phyloP scores from a whole-genome alignment of 1,140 invertebrate species.

The Magallana angulata region DNA sequence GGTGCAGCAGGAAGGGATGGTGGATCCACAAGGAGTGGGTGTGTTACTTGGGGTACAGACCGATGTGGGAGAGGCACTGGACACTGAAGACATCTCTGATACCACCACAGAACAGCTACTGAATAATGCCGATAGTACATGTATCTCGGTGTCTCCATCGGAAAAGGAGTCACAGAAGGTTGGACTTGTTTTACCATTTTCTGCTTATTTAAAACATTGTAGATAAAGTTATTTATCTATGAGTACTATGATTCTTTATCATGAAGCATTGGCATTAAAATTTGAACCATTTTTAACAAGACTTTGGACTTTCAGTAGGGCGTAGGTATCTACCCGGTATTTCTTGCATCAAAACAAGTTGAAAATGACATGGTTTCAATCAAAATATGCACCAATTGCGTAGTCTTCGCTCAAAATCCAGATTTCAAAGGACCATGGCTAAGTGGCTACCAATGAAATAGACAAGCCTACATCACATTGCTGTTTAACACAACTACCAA shows the following conservation, averaged over 20 bases:
- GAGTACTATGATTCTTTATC: not conserved
- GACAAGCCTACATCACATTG: too few species aligned
- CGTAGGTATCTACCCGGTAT: too few species aligned
- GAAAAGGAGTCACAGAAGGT: not conserved
- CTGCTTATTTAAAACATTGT: not conserved
- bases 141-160: not conserved
- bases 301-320: too few species aligned
- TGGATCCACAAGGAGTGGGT: conserved; percentile 40
- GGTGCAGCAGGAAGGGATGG: conserved; percentile 39
- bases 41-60: conserved; percentile 35
- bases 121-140: not conserved
- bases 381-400: too few species aligned
- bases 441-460: too few species aligned
- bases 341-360: too few species aligned
- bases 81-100: not conserved
- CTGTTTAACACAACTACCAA: too few species aligned
- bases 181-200: not conserved
- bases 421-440: too few species aligned
- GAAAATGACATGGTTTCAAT: too few species aligned
- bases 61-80: conserved; percentile 10
- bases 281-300: too few species aligned
- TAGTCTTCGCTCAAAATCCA: too few species aligned
- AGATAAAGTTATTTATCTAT: not conserved
- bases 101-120: not conserved
- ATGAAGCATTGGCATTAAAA: not conserved